A percentile compares a stretch with the other conserved stretches of the same genome.
Evolutionary conservation across 2,888 invertebrate genomes (phyloP).

Genomic region (Mesopsocus fuscifrons): DNA sequence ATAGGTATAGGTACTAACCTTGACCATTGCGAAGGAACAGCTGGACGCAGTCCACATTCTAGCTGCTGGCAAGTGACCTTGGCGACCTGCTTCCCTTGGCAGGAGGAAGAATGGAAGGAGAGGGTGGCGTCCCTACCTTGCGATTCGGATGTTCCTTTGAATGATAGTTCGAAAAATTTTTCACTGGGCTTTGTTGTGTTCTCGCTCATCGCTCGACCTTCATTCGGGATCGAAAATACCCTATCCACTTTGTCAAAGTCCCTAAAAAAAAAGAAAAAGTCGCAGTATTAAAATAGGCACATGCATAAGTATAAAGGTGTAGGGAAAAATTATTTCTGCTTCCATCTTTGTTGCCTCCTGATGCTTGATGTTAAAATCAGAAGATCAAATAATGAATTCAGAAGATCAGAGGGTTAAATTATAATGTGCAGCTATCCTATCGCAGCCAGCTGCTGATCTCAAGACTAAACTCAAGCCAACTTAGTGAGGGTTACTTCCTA

Average conservation of each 20-base stretch:
- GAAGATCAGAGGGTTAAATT: no score
- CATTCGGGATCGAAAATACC: constrained; percentile 15
- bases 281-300: no score
- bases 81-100: constrained; percentile 40
- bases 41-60: constrained; percentile 50
- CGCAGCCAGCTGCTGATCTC: no score
- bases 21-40: constrained; percentile 37
- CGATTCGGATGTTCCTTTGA: constrained; percentile 7
- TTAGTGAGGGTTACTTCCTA: no score
- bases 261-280: no score
- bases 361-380: not conserved
- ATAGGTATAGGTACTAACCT: no score
- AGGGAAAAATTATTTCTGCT: no score
- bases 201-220: constrained; percentile 12
- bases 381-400: not conserved
- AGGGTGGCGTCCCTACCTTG: constrained; percentile 21
- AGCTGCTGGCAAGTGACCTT: constrained; percentile 45
- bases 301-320: no score
- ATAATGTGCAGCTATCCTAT: no score
- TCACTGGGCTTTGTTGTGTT: constrained; percentile 18
- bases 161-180: constrained; percentile 39
- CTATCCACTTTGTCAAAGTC: constrained; percentile 26
- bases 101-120: constrained; percentile 42
- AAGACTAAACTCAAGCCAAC: no score
- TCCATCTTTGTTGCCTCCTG: no score